Evolutionary conservation across 2,888 invertebrate genomes (phyloP), one percentile per base, ranked within the genome.

Genomic region (Terebella lapidaria): DNA sequence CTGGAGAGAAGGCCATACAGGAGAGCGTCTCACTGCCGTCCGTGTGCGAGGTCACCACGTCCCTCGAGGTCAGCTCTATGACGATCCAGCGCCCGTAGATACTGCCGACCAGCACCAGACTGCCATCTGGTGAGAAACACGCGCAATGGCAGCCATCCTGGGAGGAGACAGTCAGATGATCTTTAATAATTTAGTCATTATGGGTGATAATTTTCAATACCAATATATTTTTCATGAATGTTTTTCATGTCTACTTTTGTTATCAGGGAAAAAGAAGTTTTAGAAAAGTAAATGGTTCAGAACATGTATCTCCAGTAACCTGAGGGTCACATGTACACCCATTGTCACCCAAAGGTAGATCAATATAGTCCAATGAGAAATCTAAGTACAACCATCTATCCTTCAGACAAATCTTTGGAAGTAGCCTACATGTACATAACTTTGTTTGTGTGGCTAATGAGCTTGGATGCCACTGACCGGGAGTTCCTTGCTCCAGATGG

Each of bases 401-500:
- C n/a, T n/a, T n/a, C n/a, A n/a, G n/a, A n/a, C n/a, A n/a, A n/a
- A n/a, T n/a, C n/a, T n/a, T n/a, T n/a, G n/a, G n/a, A n/a, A n/a
- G n/a, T n/a, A n/a, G n/a, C n/a, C n/a, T n/a, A n/a, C n/a, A n/a
- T n/a, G n/a, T n/a, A n/a, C n/a, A n/a, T n/a, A n/a, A n/a, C n/a
- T n/a, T n/a, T n/a, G n/a, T n/a, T n/a, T n/a, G n/a, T n/a, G n/a
- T n/a, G n/a, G n/a, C n/a, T n/a, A n/a, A n/a, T n/a, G n/a, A n/a
- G n/a, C n/a, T n/a, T n/a, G n/a, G n/a, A n/a, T n/a, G 42, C n/a
- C n/a, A 35, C 42, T 35, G n/a, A 84, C 84, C 58, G 89, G 89
- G 66, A 93, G 88, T 74, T 92, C 92, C 82, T 91, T 91, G 78
- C 89, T 90, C 94, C 94, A 94, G 25, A 94, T 88, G 28, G 91